A percentile compares a stretch with the other conserved stretches of the same genome.
Evolutionary conservation across 2,113 vertebrate genomes (phyloP).

Genomic region (Eulemur rufifrons): DNA sequence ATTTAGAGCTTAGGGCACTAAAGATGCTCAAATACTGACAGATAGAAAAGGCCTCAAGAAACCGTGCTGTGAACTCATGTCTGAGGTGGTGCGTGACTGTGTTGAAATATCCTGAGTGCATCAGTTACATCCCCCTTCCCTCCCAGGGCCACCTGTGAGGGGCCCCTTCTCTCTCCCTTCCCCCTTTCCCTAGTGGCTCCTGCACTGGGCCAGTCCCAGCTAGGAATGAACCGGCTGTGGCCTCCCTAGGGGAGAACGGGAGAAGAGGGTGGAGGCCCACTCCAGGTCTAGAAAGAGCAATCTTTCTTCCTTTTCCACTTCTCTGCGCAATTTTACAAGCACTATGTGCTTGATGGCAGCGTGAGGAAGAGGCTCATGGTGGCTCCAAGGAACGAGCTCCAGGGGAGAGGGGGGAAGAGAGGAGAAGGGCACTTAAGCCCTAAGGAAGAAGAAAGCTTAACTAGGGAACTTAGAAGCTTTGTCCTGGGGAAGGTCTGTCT

Average conservation of each 20-base stretch:
- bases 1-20: neutral
- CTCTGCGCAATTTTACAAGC: neutral
- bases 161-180: neutral
- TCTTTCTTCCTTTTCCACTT: neutral
- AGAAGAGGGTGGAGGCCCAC: neutral
- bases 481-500: neutral
- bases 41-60: neutral
- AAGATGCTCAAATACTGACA: neutral
- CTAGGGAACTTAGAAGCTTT: neutral
- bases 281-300: neutral
- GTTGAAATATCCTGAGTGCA: neutral
- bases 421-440: neutral
- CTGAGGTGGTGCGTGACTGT: neutral
- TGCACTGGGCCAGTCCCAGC: neutral
- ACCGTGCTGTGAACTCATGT: neutral
- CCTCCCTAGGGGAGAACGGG: neutral
- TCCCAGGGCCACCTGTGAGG: neutral
- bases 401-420: rapidly evolving
- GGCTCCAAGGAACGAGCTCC: neutral
- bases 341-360: neutral
- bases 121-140: too few species aligned
- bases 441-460: neutral
- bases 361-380: neutral
- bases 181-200: neutral
- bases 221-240: neutral